These are phyloP conservation scores for Apis dorsata DNA, from an alignment of 1,140 invertebrate genomes.

Conservation along the genomic window DNA sequence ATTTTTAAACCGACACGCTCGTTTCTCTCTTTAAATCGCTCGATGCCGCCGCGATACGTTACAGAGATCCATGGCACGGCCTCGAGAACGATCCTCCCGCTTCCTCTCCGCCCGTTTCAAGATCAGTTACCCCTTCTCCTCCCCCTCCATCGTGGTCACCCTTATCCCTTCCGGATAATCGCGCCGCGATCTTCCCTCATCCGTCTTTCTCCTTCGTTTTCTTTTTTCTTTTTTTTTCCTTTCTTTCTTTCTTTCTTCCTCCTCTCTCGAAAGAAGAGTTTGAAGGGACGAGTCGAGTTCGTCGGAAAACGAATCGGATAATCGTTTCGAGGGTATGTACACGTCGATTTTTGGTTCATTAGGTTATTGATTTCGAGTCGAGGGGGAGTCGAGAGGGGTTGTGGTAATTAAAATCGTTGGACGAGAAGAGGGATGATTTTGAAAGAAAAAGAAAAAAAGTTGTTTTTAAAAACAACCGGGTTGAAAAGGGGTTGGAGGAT, in stretches of 20 bases:
- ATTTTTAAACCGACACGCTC: conserved; percentile 67
- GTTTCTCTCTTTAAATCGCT: conserved; percentile 70
- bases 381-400: too few relatives aligned
- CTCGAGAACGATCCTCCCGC: conserved; percentile 32
- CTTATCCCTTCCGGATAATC: conserved; percentile 59
- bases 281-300: not conserved
- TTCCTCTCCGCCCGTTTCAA: conserved; percentile 39
- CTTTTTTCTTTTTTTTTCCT: not conserved
- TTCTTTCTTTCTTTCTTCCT: not conserved
- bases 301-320: not conserved
- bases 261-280: too few relatives aligned
- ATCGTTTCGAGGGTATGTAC: too few relatives aligned
- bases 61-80: conserved; percentile 48
- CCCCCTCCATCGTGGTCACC: conserved; percentile 47
- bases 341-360: not conserved
- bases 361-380: too few relatives aligned
- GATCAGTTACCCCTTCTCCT: conserved; percentile 28
- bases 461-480: too few relatives aligned
- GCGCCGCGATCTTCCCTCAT: conserved; percentile 49
- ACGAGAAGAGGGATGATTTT: too few relatives aligned
- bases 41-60: conserved; percentile 66
- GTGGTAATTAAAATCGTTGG: too few relatives aligned
- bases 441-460: too few relatives aligned
- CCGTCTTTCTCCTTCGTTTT: conserved; percentile 20
- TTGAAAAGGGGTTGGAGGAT: too few relatives aligned